Evolutionary conservation across 2,797 vertebrate species (phyloP), one percentile per base, ranked within the genome.

Genomic region (Cyclura pinguis): DNA sequence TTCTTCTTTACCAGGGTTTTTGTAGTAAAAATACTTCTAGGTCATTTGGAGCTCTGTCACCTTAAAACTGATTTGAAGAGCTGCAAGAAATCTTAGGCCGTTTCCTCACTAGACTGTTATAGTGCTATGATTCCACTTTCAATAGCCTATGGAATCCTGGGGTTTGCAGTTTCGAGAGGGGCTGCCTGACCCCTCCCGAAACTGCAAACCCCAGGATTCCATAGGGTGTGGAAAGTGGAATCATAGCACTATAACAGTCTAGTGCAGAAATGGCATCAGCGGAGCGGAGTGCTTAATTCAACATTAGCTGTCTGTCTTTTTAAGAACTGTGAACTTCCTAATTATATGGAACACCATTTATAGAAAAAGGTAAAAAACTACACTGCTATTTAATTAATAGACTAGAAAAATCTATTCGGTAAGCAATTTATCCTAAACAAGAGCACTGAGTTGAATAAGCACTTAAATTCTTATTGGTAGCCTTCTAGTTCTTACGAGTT

Each of bases 261-360:
- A 47, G 42, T 47, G 42, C 0, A 4, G 42, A 47, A 47, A 47
- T 47, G 42, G 42, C 42, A 47, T 47, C 42, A 47, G 69, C 84
- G 0, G 67, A 89, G 32, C 59, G 84, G 85, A 88, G 86, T 22
- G 13, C 59, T n/a, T 1, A 32, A 76, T 77, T 74, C 6, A 82
- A 7, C 1, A 18, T 52, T 29, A 69, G 64, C 3, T 20, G 38
- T 6, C 20, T 73, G 29, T 1, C 10, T 87, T 18, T 32, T 83
- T 86, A 84, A 82, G 80, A 47, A 59, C 16, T 89, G 86, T 85
- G 47, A 93, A 94, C 88, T 84, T 77, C 94, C 92, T 81, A 78
- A 55, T 27, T 88, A 76, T 73, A 22, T 18, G 1, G 32, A 91
- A 91, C 50, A 13, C 72, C 42, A 47, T 47, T 62, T 73, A 20